phyloP scores from a whole-genome alignment of 2,888 invertebrate species.

The Agrilus mali region DNA sequence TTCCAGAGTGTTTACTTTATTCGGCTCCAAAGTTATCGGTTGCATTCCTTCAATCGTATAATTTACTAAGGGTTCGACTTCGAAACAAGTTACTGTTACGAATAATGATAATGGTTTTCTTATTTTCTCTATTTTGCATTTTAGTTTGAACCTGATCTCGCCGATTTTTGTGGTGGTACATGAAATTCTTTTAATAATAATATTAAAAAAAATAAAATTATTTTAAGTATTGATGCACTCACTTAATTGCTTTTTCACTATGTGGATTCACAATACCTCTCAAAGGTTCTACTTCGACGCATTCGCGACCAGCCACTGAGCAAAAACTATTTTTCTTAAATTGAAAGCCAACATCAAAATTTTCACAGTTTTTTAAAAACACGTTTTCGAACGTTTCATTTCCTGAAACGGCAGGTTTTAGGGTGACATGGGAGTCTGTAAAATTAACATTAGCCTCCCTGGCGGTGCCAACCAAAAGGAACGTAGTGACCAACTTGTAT shows the following conservation, averaged over 20 bases:
- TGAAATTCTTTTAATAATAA: constrained; percentile 33
- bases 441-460: constrained; percentile 50
- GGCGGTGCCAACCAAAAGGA: constrained; percentile 51
- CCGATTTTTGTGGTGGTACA: constrained; percentile 43
- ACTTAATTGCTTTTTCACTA: constrained; percentile 41
- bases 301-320: constrained; percentile 41
- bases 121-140: constrained; percentile 41
- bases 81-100: constrained; percentile 40
- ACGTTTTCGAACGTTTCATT: constrained; percentile 35
- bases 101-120: constrained; percentile 38
- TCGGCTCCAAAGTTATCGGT: constrained; percentile 18
- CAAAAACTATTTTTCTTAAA: constrained; percentile 42
- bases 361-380: constrained; percentile 42
- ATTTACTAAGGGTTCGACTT: constrained; percentile 38
- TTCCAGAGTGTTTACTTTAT: constrained; percentile 28
- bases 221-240: constrained; percentile 20
- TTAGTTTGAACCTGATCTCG: constrained; percentile 41
- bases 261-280: constrained; percentile 37
- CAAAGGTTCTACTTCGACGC: constrained; percentile 39
- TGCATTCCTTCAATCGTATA: constrained; percentile 26
- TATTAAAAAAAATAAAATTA: constrained; percentile 1
- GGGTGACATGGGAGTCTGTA: constrained; percentile 42
- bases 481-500: constrained; percentile 39
- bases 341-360: constrained; percentile 37
- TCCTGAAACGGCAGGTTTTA: constrained; percentile 50